A percentile compares a stretch with the other conserved stretches of the same genome.
Conservation (phyloP, 2,888 invertebrate genomes). For the Stegana nigrithorax region DNA sequence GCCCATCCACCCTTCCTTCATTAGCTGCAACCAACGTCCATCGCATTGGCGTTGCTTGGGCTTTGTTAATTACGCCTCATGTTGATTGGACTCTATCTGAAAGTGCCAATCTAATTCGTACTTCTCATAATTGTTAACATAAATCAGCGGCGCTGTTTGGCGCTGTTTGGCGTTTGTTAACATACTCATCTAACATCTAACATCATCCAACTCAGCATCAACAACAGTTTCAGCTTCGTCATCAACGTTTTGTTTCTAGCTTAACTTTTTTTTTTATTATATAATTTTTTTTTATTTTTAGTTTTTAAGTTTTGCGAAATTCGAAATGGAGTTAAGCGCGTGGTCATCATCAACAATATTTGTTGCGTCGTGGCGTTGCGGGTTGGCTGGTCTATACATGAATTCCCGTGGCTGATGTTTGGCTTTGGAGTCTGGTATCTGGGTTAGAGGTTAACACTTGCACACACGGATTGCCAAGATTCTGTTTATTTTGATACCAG, state of each 20-base stretch:
- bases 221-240: too few species aligned
- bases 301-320: neutral
- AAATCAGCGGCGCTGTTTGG: neutral
- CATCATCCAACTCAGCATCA: too few species aligned
- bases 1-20: too few species aligned
- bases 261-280: neutral
- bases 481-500: neutral
- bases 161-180: too few species aligned
- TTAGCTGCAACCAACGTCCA: too few species aligned
- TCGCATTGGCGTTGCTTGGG: too few species aligned
- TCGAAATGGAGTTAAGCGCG: neutral
- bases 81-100: neutral
- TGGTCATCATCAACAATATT: neutral
- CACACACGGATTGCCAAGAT: neutral
- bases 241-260: too few species aligned
- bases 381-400: neutral
- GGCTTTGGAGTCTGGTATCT: neutral
- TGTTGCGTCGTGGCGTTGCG: neutral
- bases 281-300: neutral
- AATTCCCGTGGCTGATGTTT: neutral
- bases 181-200: too few species aligned
- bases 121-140: conserved; percentile 5
- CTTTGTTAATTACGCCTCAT: neutral
- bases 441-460: neutral
- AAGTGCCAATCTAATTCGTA: conserved; percentile 1